Base-by-base conservation (phyloP, 2,888 invertebrate species). In the Villa cingulata region DNA sequence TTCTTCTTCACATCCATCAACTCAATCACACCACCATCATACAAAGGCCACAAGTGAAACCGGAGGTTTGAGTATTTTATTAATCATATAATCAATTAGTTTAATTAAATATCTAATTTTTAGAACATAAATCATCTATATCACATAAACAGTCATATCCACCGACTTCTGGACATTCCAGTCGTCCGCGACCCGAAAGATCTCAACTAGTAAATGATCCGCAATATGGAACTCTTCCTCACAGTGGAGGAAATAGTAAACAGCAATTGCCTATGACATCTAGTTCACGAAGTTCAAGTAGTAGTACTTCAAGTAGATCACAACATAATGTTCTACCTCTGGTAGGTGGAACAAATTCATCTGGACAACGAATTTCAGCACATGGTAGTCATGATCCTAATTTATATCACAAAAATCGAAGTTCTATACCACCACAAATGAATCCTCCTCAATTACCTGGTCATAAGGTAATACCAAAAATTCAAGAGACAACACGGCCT, bases 71-170 rank as follows among this genome's bases (percentile, higher is more conserved):
- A 16, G 7, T 16, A 36, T 36, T 36, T 16, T 36, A n/a, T 12
- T 32, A 12, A 4, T 34, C 4, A 12, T 3, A 34, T 9, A 34
- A 34, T 34, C 12, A 9, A 15, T 9, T 7, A 34, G 14, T 27
- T 27, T 18, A 44, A 29, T 19, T 29, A 7, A 15, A 10, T 43
- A 15, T 15, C 15, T 41, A 20, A 12, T 23, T 20, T 37, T 19
- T 46, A 55, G 67, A 68, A 54, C 63, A 66, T 51, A 68, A 65
- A 48, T 56, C 59, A 5, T 55, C 49, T 29, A 23, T 41, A 46
- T 38, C 52, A 41, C 54, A 56, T 29, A 55, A 55, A 34, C 56
- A 56, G 49, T 46, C 56, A 15, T 56, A 54, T 40, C 49, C 51
- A 34, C 32, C 54, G 4, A 14, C 37, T 4, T 15, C 45, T 20